phyloP scores from a whole-genome alignment of 2,797 vertebrate genomes.

The Cyclopterus lumpus region DNA sequence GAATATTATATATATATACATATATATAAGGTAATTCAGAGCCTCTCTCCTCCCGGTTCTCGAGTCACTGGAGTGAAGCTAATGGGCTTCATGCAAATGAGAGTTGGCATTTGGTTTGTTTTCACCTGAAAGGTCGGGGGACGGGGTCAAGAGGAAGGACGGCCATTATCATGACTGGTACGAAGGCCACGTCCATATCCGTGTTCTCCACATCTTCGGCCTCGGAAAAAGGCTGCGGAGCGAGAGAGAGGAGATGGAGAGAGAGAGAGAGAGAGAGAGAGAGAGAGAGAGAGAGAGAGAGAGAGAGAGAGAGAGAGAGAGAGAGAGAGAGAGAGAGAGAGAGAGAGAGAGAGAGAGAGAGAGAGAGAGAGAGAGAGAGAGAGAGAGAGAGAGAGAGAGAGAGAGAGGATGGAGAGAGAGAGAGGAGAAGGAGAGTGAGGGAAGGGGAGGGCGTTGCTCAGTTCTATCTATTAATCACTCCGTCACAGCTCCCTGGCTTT shows the following conservation, averaged over 20 bases:
- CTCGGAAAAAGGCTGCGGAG: conserved; percentile 23
- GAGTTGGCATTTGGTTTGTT: conserved; percentile 72
- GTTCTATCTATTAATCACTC: conserved; percentile 61
- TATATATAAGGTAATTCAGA: conserved; percentile 49
- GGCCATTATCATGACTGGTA: conserved; percentile 76
- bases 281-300: too few species aligned
- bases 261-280: too few species aligned
- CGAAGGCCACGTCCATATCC: conserved; percentile 61
- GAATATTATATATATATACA: too few species aligned
- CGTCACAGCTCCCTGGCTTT: conserved; percentile 75
- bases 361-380: conserved; percentile 24
- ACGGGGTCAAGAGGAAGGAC: conserved; percentile 69
- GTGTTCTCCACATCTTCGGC: conserved; percentile 45
- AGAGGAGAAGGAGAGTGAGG: conserved; percentile 19
- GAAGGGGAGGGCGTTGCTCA: conserved; percentile 35
- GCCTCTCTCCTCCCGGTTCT: conserved; percentile 24
- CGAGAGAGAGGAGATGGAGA: too few species aligned
- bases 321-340: conserved; percentile 25
- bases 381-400: conserved; percentile 39
- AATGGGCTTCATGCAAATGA: conserved; percentile 76
- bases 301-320: conserved; percentile 32
- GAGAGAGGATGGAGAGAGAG: conserved; percentile 19
- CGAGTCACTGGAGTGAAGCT: conserved; percentile 65
- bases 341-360: conserved; percentile 20
- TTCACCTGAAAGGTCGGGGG: conserved; percentile 68